These are phyloP conservation scores for Ylistrum balloti DNA, from an alignment of 1,140 invertebrate species.

Conservation along the genomic window DNA sequence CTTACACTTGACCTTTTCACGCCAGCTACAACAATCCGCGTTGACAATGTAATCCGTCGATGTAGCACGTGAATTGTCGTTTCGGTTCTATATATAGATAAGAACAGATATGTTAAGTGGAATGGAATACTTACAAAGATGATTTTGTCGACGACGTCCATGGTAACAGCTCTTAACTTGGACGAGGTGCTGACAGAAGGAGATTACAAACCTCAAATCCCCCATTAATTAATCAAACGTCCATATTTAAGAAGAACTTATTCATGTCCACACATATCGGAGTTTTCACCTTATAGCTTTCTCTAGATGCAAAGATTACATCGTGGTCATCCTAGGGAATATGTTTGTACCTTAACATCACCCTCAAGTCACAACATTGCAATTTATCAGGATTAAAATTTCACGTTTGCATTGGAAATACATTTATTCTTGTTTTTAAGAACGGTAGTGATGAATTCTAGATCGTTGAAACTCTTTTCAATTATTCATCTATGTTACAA, in stretches of 20 bases:
- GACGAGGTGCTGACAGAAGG: conserved; percentile 7
- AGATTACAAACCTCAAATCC: neutral
- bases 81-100: neutral
- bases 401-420: neutral
- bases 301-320: neutral
- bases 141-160: neutral
- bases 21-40: neutral
- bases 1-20: neutral
- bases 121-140: neutral
- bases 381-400: conserved; percentile 5
- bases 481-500: conserved; percentile 29
- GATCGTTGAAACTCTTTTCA: conserved; percentile 9
- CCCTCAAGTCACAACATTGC: too few relatives aligned
- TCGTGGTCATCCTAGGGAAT: neutral
- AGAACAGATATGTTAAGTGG: neutral
- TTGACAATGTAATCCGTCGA: neutral
- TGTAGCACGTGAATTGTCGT: conserved; percentile 5
- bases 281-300: neutral
- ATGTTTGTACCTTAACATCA: neutral
- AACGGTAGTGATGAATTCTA: neutral
- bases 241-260: neutral
- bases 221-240: neutral
- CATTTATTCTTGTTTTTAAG: neutral
- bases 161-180: neutral
- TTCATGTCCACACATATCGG: neutral